Evolutionary conservation across 1,140 invertebrate genomes (phyloP), one percentile per base, ranked within the genome.

Genomic region (Pseudoatta argentina): DNA sequence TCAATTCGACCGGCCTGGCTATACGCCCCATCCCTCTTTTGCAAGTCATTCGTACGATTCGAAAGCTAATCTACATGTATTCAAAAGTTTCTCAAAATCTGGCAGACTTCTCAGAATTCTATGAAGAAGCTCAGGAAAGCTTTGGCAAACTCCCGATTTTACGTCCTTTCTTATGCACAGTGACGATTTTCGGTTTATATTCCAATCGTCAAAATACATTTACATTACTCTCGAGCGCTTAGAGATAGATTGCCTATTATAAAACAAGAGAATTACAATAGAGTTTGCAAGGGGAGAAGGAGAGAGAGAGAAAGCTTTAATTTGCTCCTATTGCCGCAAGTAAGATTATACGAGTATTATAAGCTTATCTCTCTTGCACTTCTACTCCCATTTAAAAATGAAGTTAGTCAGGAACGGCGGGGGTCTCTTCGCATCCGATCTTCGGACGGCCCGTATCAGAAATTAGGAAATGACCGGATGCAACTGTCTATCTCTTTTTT

Each of bases 391-490:
- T 55, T 67, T 21, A 66, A 76, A 85, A 76, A 91, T 89, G 77
- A 86, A 88, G 87, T 86, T 78, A 86, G 85, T 86, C 78, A 66
- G 75, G 27, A n/a, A 76, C 48, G 55, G 63, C 57, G 34, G 44
- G 66, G 73, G 61, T 73, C 86, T 75, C 86, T 75, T 78, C 75
- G 79, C 83, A 34, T 59, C 71, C 75, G 34, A 63, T 78, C 77
- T 61, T 83, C 66, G 55, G 30, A 53, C 77, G 85, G 77, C 83
- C 78, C 86, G 88, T 88, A 89, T 91, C 87, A 83, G 83, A 90
- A 92, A 93, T 92, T 92, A 89, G 89, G 82, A 78, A 87, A 69
- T 76, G 59, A 86, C 85, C 88, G 86, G 85, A 87, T 87, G 73
- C 85, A 79, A 75, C 59, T 89, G 24, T 24, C 27, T 67, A 14